Conservation (phyloP, 2,888 invertebrate genomes). For the Dasysyrphus albostriatus region DNA sequence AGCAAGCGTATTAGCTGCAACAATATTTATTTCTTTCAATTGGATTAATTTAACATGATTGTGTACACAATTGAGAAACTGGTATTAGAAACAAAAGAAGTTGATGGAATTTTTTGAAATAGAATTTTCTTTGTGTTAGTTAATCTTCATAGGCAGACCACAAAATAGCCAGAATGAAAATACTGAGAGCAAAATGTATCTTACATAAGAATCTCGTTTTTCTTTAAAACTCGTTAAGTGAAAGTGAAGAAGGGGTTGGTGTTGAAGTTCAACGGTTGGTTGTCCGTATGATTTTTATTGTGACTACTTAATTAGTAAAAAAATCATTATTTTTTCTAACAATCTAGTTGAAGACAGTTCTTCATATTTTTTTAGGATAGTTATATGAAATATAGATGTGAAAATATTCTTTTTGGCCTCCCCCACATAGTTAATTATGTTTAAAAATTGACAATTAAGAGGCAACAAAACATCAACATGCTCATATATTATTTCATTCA, state of each 20-base stretch:
- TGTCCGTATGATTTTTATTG: background rate
- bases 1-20: background rate
- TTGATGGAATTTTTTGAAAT: background rate
- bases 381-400: background rate
- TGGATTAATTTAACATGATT: constrained; percentile 2
- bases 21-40: background rate
- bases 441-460: constrained; percentile 1
- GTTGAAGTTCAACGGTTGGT: background rate
- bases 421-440: background rate
- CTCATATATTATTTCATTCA: constrained; percentile 1
- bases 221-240: constrained; percentile 17
- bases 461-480: constrained; percentile 4
- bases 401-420: background rate
- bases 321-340: background rate
- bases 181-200: constrained; percentile 4
- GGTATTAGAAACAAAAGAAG: background rate
- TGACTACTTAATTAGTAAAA: constrained; percentile 7
- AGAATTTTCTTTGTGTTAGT: background rate
- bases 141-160: background rate
- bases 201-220: constrained; percentile 23
- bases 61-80: constrained; percentile 1
- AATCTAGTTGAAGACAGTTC: background rate
- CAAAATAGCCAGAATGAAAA: background rate
- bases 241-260: constrained; percentile 3
- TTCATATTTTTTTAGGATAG: background rate